Evolutionary conservation across 2,888 invertebrate species (phyloP), one percentile per base, ranked within the genome.

Genomic region (Hesperia comma): DNA sequence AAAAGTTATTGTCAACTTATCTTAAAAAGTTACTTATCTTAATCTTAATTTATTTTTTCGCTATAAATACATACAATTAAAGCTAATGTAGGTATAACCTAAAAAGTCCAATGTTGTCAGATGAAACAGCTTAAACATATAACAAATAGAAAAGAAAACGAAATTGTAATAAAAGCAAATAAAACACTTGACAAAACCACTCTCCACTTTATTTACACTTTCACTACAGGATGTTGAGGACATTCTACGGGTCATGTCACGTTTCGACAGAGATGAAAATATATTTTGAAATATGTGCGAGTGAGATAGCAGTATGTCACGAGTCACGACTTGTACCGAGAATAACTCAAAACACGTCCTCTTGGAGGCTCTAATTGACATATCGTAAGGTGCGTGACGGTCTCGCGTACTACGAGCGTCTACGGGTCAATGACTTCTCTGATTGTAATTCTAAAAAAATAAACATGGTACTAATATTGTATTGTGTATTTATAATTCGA

Each of bases 121-220:
- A 43, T 6, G 17, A 17, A 32, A 54, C n/a, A 12, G 40, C 15
- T 17, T 37, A 15, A n/a, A 63, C 33, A 57, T 14, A 12, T 12
- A 43, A 54, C 41, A 58, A 69, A 62, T 66, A 68, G 66, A 70
- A 68, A 75, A 74, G 71, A 63, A 75, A 76, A 75, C 72, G 69
- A 62, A 76, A 74, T 74, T 75, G 72, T 71, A 79, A 32, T 51
- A 58, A 75, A 77, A 75, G 74, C 74, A 80, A 79, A 83, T 78
- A 79, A 71, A 77, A 77, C 74, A 70, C 74, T 74, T 74, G 70
- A 75, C 68, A 77, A 79, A 79, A 79, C 77, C 72, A 73, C 63
- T 67, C 60, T 61, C 63, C 76, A 78, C 71, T 79, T 75, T 87
- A 82, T 88, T 89, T 86, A 86, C 86, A 89, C 90, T 91, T 90